Conservation (phyloP, 2,797 vertebrate species). For the Pampus argenteus region DNA sequence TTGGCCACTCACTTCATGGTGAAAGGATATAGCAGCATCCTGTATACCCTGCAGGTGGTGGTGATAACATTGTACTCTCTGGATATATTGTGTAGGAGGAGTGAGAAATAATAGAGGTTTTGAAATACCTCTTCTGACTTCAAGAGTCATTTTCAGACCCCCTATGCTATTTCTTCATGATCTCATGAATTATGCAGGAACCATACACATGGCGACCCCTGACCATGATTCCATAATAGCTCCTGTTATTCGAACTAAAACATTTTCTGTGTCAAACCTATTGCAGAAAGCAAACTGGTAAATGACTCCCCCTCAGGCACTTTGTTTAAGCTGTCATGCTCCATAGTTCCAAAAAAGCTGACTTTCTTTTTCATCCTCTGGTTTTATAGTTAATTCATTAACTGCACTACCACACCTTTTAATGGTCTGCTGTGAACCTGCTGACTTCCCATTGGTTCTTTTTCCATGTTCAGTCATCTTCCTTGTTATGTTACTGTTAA, state of each 20-base stretch:
- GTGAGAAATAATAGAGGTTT: constrained; percentile 65
- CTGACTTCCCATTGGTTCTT: constrained; percentile 83
- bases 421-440: constrained; percentile 86
- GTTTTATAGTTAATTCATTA: constrained; percentile 92
- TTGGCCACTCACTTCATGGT: constrained; percentile 73
- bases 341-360: constrained; percentile 90
- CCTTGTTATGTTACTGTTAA: constrained; percentile 61
- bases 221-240: constrained; percentile 93
- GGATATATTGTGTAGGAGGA: constrained; percentile 60
- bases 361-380: constrained; percentile 84
- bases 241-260: constrained; percentile 97
- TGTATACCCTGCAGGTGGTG: constrained; percentile 73
- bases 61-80: constrained; percentile 72
- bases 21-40: constrained; percentile 64
- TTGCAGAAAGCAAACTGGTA: constrained; percentile 88
- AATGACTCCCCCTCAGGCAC: constrained; percentile 91
- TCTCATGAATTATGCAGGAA: constrained; percentile 95
- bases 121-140: constrained; percentile 71
- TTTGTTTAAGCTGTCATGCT: constrained; percentile 96
- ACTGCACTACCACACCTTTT: constrained; percentile 89
- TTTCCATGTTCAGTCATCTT: constrained; percentile 61
- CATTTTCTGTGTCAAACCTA: constrained; percentile 94
- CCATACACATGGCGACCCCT: constrained; percentile 85
- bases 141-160: constrained; percentile 73
- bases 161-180: constrained; percentile 86